Base-by-base conservation (phyloP, 2,797 vertebrate species). In the Distichodus sexfasciatus region DNA sequence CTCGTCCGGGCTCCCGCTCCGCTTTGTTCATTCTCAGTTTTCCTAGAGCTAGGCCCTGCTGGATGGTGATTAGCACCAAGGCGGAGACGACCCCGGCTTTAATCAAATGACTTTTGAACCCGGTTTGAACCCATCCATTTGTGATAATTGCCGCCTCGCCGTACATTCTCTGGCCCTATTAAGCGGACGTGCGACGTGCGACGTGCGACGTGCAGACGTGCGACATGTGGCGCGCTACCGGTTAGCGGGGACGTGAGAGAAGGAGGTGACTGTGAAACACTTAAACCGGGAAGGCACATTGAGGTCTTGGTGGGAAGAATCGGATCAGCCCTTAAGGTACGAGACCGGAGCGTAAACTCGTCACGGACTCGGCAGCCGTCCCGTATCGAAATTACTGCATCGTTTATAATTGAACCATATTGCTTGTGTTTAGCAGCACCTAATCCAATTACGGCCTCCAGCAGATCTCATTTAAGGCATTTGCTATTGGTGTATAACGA, bases 101-200 rank as follows among this genome's bases (percentile, higher is more conserved):
- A 91, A 89, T 80, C 86, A 86, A 90, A 85, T 86, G 90, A 87
- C 87, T 91, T 91, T 88, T 85, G 87, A 88, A 88, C 85, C 88
- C 74, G 86, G 85, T 90, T 91, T 87, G 88, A 91, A 89, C 80
- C 86, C 86, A 90, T 86, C 87, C 91, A 87, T 87, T 91, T 91
- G 89, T 85, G 87, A 88, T 88, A 90, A 92, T 90, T 72, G 71
- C 79, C 79, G 82, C 85, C 76, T n/a, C 69, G 63, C 74, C 44
- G 14, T 76, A 69, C 75, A 54, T 78, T 79, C 77, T 83, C 73
- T 71, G 47, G 58, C 76, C 53, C 58, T 11, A 73, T 73, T 67
- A 71, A 40, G 28, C 47, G 26, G 57, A 46, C 17, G 6, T 19
- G 68, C 31, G 47, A n/a, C 23, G 58, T 47, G 61, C 40, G 63